These are phyloP conservation scores for Antigone vipio DNA, from an alignment of 2,113 vertebrate genomes.

Conservation along the genomic window DNA sequence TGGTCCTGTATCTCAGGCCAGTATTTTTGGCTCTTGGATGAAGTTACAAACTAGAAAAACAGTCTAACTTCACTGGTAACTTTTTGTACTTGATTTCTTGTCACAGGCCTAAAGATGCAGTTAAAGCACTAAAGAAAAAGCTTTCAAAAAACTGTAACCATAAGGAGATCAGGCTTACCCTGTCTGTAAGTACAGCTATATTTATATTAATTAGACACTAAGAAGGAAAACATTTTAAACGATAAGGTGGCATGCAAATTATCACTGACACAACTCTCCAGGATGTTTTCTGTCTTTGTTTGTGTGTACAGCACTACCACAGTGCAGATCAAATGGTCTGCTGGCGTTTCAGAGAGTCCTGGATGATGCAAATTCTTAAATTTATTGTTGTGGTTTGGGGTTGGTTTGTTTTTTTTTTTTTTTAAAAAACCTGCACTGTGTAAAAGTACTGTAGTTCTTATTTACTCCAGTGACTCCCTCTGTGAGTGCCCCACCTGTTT, in stretches of 20 bases:
- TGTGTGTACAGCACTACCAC: neutral
- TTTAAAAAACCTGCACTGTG: neutral
- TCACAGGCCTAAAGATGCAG: slow-evolving; percentile 77
- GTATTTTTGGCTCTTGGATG: neutral
- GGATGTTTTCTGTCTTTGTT: neutral
- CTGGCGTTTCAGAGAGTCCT: neutral
- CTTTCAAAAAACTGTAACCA: slow-evolving; percentile 82
- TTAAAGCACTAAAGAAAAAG: slow-evolving; percentile 79
- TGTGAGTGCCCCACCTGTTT: neutral
- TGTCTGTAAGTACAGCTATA: slow-evolving; percentile 77
- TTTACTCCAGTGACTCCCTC: neutral
- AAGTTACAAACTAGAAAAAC: neutral
- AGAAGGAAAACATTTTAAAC: slow-evolving; percentile 17
- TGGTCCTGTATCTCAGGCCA: neutral
- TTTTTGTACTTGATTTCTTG: slow-evolving; percentile 25
- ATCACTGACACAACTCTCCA: neutral
- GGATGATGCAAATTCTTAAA: neutral
- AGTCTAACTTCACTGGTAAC: neutral
- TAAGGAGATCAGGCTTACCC: slow-evolving; percentile 77
- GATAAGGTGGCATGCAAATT: slow-evolving; percentile 34
- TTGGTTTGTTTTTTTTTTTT: neutral
- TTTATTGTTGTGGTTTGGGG: neutral
- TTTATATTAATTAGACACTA: slow-evolving; percentile 30
- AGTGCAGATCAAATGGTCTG: neutral
- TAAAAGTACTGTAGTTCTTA: neutral